Evolutionary conservation across 2,888 invertebrate species (phyloP), one percentile per base, ranked within the genome.

Genomic region (Cephalotes varians): DNA sequence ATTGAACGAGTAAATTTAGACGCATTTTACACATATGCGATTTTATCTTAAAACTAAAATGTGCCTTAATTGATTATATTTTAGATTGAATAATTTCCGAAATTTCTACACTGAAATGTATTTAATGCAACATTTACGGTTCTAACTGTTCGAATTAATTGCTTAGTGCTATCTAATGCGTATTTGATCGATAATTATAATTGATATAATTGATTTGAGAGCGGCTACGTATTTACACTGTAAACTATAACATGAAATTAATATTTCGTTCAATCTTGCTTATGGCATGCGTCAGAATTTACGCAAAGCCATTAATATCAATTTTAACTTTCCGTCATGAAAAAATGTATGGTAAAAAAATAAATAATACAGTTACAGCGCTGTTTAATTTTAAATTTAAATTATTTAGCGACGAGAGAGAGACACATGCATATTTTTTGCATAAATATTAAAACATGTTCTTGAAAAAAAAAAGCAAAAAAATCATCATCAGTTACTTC

Each of bases 131-230:
- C 1, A 62, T 64, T 25, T 18, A 74, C 25, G 34, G 3, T 37
- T 62, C 4, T 44, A 44, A 58, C n/a, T 58, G 2, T 58, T 28
- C 28, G 4, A 72, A 72, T 58, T 31, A 28, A 44, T 72, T 7
- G 1, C 2, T 72, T 44, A 40, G 7, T 28, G 4, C 37, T 37
- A 71, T 12, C 15, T 54, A 34, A 54, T 28, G 1, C n/a, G n/a
- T 10, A 7, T 31, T 18, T 15, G 28, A n/a, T 58, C 40, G 15
- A 58, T 58, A 58, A 73, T 60, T 60, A 54, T 25, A 37, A 71
- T 37, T 25, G 15, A 58, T 73, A 44, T 15, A 25, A 71, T 51
- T 44, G 56, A 37, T 72, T 56, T 40, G 40, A 31, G 28, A 72
- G 15, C 10, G 6, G 12, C 28, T 25, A 56, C 15, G 9, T 44